Percentiles rank a stretch among this genome's conserved stretches.
phyloP scores from a whole-genome alignment of 2,888 invertebrate genomes.

The Phortica magna region DNA sequence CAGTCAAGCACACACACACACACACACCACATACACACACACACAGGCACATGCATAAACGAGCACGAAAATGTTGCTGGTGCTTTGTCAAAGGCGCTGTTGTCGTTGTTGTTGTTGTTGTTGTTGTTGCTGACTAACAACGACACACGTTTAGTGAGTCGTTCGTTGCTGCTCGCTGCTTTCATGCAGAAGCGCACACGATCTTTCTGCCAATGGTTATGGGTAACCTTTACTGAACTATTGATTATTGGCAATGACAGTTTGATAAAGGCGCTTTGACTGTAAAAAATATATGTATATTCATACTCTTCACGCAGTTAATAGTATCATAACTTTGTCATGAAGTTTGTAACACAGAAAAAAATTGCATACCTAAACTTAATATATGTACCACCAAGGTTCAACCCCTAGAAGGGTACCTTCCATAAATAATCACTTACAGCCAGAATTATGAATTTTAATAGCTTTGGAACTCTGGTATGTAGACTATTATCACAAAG shows the following conservation, averaged over 20 bases:
- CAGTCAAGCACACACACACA: not conserved
- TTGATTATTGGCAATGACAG: constrained; percentile 49
- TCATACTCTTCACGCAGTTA: not conserved
- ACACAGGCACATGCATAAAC: not conserved
- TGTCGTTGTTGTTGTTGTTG: not conserved
- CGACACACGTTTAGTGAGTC: not conserved
- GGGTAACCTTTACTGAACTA: constrained; percentile 41
- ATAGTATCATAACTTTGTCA: not conserved
- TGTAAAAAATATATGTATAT: not conserved
- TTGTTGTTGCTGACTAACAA: not conserved
- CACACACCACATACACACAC: not conserved
- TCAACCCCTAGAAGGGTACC: too few species aligned
- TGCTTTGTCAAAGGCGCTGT: not conserved
- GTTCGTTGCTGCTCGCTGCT: constrained; percentile 45
- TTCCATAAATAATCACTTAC: too few species aligned
- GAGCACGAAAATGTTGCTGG: not conserved
- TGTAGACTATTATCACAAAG: too few species aligned
- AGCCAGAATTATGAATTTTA: too few species aligned
- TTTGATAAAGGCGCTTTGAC: not conserved
- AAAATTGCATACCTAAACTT: too few species aligned
- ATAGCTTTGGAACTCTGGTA: too few species aligned
- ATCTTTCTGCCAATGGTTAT: constrained; percentile 33
- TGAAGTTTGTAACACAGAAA: too few species aligned
- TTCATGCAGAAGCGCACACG: constrained; percentile 27
- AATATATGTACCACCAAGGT: too few species aligned